These are phyloP conservation scores for Chrysolina oricalcia DNA, from an alignment of 2,888 invertebrate species.

Conservation along the genomic window DNA sequence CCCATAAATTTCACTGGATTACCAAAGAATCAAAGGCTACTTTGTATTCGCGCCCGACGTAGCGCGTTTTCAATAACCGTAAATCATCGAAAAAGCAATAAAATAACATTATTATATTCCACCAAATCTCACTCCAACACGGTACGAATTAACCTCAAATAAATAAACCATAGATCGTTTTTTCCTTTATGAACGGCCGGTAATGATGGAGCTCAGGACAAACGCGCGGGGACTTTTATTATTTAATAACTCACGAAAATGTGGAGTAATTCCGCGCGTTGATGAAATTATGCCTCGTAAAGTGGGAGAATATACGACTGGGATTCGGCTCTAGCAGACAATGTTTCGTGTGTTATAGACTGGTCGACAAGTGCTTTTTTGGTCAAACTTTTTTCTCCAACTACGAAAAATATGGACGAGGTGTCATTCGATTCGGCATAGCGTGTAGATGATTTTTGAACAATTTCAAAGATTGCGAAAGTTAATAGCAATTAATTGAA, in stretches of 20 bases:
- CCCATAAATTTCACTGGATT: not conserved
- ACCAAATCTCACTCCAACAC: constrained; percentile 66
- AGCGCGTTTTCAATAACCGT: constrained; percentile 65
- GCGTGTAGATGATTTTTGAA: too few relatives aligned
- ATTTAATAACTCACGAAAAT: constrained; percentile 66
- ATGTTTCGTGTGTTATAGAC: constrained; percentile 39
- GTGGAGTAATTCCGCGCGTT: constrained; percentile 66
- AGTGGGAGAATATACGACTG: constrained; percentile 65
- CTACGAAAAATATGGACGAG: too few relatives aligned
- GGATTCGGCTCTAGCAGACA: constrained; percentile 58
- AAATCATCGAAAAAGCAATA: constrained; percentile 65
- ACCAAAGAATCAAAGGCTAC: constrained; percentile 8
- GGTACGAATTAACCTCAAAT: constrained; percentile 39
- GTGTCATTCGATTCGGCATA: too few relatives aligned
- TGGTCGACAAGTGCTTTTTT: too few relatives aligned
- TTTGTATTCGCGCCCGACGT: not conserved
- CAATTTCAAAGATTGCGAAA: too few relatives aligned
- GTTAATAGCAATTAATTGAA: too few relatives aligned
- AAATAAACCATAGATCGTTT: constrained; percentile 14
- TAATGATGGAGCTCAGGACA: constrained; percentile 37
- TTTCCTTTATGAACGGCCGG: constrained; percentile 18
- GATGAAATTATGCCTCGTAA: constrained; percentile 70
- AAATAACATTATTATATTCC: constrained; percentile 66
- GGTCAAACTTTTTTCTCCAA: too few relatives aligned
- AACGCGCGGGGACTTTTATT: constrained; percentile 62